These are phyloP conservation scores for Linurgus olivaceus DNA, from an alignment of 2,797 vertebrate genomes.

Conservation along the genomic window DNA sequence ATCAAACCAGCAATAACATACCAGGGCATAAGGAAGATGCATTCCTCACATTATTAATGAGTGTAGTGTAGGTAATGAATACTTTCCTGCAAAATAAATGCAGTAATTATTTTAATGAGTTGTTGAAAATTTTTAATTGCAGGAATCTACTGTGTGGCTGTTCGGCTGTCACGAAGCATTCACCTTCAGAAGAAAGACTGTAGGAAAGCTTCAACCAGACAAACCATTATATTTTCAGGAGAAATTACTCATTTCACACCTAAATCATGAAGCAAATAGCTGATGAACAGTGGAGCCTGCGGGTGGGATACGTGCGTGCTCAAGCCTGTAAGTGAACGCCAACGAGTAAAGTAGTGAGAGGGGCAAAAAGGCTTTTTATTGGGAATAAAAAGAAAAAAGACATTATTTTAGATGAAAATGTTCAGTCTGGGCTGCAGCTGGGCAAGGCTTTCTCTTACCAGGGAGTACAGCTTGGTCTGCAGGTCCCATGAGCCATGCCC, in stretches of 20 bases:
- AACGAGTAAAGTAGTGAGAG: neutral
- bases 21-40: neutral
- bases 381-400: neutral
- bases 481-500: neutral
- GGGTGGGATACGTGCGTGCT: neutral
- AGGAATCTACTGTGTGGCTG: neutral
- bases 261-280: neutral
- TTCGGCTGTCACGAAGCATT: neutral
- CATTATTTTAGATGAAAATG: neutral
- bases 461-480: neutral
- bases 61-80: neutral
- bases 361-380: neutral
- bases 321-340: neutral
- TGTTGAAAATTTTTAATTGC: neutral
- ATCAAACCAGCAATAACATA: neutral
- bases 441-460: neutral
- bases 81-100: neutral
- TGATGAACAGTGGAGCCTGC: neutral
- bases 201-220: neutral
- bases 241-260: neutral
- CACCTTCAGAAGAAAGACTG: neutral
- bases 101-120: neutral
- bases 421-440: neutral
- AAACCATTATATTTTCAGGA: neutral
- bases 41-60: neutral